Conservation (phyloP, 1,140 invertebrate genomes). For the Drosophila parabipectinata region DNA sequence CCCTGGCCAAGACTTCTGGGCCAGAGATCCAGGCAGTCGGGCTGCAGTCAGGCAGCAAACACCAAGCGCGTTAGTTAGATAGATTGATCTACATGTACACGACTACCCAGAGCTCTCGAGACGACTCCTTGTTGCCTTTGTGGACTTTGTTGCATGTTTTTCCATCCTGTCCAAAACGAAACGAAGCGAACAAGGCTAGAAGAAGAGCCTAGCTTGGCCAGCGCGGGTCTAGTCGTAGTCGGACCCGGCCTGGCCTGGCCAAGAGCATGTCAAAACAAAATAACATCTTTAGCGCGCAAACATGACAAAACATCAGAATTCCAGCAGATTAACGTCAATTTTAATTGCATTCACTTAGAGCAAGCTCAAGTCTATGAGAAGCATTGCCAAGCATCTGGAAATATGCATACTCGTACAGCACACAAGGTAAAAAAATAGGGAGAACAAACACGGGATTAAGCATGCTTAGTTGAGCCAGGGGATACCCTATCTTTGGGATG, state of each 20-base stretch:
- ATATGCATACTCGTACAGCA: conserved; percentile 62
- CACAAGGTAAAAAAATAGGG: conserved; percentile 9
- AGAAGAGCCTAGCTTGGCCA: not conserved
- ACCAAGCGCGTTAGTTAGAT: conserved; percentile 82
- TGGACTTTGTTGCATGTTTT: conserved; percentile 31
- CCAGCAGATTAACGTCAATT: conserved; percentile 82
- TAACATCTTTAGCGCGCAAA: conserved; percentile 82
- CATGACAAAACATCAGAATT: conserved; percentile 83
- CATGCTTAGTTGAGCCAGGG: conserved; percentile 10
- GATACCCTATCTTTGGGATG: conserved; percentile 28
- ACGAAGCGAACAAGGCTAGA: conserved; percentile 12
- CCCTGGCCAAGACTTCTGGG: conserved; percentile 53
- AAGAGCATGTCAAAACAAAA: conserved; percentile 82
- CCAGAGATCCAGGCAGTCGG: conserved; percentile 7
- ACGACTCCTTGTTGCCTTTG: conserved; percentile 37
- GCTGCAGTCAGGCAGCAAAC: conserved; percentile 47
- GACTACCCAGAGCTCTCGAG: conserved; percentile 60
- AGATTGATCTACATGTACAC: conserved; percentile 82
- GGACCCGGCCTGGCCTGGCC: conserved; percentile 38
- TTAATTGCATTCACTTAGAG: conserved; percentile 81
- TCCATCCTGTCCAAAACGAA: conserved; percentile 33
- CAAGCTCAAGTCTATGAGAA: conserved; percentile 64
- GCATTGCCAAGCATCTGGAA: conserved; percentile 52
- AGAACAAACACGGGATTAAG: conserved; percentile 34
- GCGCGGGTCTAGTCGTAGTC: not conserved